Base-by-base conservation (phyloP, 2,797 vertebrate species). In the Oryzias sinensis region DNA sequence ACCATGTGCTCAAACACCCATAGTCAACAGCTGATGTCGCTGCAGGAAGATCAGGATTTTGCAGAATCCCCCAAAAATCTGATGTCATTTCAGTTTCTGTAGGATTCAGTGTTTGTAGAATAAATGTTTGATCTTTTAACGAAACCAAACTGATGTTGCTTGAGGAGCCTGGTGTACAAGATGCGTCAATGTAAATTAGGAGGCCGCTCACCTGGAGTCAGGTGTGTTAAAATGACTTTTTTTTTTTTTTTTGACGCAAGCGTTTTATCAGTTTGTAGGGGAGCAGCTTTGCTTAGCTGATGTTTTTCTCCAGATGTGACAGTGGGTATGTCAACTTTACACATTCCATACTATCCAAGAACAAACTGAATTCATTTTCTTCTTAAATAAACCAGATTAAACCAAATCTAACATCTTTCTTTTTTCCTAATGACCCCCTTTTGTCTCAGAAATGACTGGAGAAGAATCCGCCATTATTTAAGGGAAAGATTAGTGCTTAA, bases 141-240 rank as follows among this genome's bases (percentile, higher is more conserved):
- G 2, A 2, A 22, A 37, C 33, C 9, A 3, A 37, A 37, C 33
- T 11, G 27, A 29, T 2, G 2, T 11, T 33, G 8, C 29, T 33
- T 33, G 8, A 33, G 3, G 13, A 9, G 8, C 33, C 9, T 3
- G 3, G 33, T 37, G 33, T 37, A 3, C 33, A 37, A 37, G 9
- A 37, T 9, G 11, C 9, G 8, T 33, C 8, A 37, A 37, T 11
- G 2, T 37, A 37, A 37, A 37, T 11, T 2, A 37, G 33, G 11
- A 56, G 64, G 49, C 74, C 62, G 48, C 50, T 55, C 55, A 58
- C 62, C 64, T 64, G 51, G 61, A 60, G 65, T 73, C 70, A 69
- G 71, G 62, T 80, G 67, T 68, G 86, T 75, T 37, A 86, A 85
- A 46, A 58, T 27, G 74, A 86, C 74, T 64, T 75, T 75, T 85